Conservation (phyloP, 2,113 vertebrate genomes). For the Synodontis membranacea region DNA sequence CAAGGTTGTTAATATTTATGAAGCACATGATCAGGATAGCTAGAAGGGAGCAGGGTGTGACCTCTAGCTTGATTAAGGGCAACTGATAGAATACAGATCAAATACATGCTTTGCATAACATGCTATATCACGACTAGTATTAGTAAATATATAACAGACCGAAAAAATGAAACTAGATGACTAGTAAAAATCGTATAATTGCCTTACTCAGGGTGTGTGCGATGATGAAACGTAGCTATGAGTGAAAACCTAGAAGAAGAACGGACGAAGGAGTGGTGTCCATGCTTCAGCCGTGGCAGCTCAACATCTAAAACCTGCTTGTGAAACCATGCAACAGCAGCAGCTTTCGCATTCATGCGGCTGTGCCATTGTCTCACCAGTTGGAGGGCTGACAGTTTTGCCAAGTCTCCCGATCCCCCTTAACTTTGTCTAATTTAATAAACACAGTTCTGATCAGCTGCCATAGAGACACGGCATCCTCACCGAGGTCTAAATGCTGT, state of each 20-base stretch:
- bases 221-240: neutral
- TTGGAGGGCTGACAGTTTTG: slow-evolving; percentile 76
- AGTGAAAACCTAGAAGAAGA: slow-evolving; percentile 1
- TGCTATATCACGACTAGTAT: neutral
- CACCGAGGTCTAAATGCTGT: slow-evolving; percentile 65
- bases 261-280: neutral
- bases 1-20: slow-evolving; percentile 41
- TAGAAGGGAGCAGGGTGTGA: slow-evolving; percentile 21
- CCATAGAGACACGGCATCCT: slow-evolving; percentile 72
- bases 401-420: slow-evolving; percentile 74
- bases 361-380: slow-evolving; percentile 73
- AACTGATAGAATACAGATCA: neutral
- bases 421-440: slow-evolving; percentile 80
- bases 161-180: neutral
- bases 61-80: slow-evolving; percentile 27
- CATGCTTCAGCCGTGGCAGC: slow-evolving; percentile 65
- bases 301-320: slow-evolving; percentile 71
- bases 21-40: slow-evolving; percentile 19
- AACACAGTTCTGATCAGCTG: slow-evolving; percentile 75
- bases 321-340: slow-evolving; percentile 69
- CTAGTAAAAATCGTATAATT: neutral
- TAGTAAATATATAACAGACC: neutral
- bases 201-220: neutral
- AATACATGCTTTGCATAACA: neutral
- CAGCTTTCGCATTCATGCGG: slow-evolving; percentile 74